Evolutionary conservation across 2,888 invertebrate species (phyloP).

Genomic region (Hemicrepidius hirtus): DNA sequence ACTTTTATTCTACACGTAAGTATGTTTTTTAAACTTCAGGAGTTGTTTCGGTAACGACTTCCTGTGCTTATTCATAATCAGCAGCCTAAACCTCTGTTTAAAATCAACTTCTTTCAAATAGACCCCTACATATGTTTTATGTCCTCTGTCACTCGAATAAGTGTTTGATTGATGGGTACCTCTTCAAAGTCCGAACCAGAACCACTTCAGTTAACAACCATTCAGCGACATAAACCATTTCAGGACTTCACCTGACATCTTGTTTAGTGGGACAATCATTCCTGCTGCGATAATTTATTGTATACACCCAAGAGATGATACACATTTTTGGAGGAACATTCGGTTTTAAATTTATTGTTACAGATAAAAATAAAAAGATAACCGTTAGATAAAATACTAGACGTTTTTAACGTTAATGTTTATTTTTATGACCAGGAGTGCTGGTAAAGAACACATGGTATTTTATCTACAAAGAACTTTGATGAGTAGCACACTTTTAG

Average conservation of each 20-base stretch:
- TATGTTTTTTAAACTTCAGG: no score
- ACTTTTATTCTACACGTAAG: no score
- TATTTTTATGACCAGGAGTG: constrained; percentile 3
- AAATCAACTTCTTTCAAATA: constrained; percentile 24
- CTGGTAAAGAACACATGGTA: constrained; percentile 16
- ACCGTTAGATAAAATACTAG: constrained; percentile 28
- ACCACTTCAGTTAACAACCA: constrained; percentile 10
- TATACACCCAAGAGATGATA: constrained; percentile 16
- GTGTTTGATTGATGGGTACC: constrained; percentile 38
- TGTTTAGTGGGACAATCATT: constrained; percentile 7
- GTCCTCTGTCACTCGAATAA: constrained; percentile 30
- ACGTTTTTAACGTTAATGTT: constrained; percentile 16
- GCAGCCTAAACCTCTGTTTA: neutral
- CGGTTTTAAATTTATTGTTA: constrained; percentile 38
- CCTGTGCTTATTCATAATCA: neutral
- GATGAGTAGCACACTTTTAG: constrained; percentile 24
- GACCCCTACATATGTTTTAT: constrained; percentile 18
- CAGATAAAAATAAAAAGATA: constrained; percentile 38
- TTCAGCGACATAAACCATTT: constrained; percentile 8
- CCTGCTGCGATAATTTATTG: neutral
- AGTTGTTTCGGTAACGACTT: no score
- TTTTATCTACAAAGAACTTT: constrained; percentile 14
- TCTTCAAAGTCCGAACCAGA: constrained; percentile 5
- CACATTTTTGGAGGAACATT: constrained; percentile 18
- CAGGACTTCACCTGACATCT: constrained; percentile 3